These are phyloP conservation scores for Luffia ferchaultella DNA, from an alignment of 2,888 invertebrate species.

Conservation along the genomic window DNA sequence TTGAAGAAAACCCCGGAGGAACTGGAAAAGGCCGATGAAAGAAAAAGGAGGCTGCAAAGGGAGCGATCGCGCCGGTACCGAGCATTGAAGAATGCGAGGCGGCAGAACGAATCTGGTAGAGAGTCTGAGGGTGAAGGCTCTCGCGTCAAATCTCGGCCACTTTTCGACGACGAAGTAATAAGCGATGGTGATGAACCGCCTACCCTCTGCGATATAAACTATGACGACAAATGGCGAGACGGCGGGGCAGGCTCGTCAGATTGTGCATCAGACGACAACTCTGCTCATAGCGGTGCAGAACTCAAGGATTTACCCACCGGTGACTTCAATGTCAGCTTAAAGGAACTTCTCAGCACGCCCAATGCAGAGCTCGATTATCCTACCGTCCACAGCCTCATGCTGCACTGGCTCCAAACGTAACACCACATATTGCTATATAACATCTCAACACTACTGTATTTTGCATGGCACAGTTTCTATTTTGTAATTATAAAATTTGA, in stretches of 20 bases:
- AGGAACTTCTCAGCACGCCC: constrained; percentile 48
- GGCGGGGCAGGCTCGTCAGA: constrained; percentile 32
- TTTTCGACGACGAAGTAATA: constrained; percentile 37
- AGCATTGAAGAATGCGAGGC: constrained; percentile 50
- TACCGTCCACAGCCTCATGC: constrained; percentile 60
- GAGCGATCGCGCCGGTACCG: constrained; percentile 53
- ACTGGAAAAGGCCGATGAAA: constrained; percentile 51
- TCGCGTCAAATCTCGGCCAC: constrained; percentile 31
- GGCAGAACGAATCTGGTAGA: constrained; percentile 44
- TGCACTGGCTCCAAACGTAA: constrained; percentile 63
- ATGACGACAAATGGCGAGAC: constrained; percentile 48
- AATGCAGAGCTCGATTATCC: constrained; percentile 56
- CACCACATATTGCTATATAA: constrained; percentile 18
- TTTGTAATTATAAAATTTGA: constrained; percentile 2
- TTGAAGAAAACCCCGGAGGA: constrained; percentile 53
- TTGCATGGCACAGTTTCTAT: constrained; percentile 6
- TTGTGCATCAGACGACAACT: constrained; percentile 49
- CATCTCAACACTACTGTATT: constrained; percentile 9
- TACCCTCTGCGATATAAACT: constrained; percentile 46
- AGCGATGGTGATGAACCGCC: constrained; percentile 55
- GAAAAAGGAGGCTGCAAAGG: constrained; percentile 49
- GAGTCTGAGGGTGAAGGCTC: constrained; percentile 28
- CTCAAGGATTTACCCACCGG: constrained; percentile 26
- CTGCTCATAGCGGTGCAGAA: constrained; percentile 43
- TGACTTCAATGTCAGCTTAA: constrained; percentile 34